Evolutionary conservation across 2,797 vertebrate species (phyloP).

Genomic region (Halcyon chelicuti): DNA sequence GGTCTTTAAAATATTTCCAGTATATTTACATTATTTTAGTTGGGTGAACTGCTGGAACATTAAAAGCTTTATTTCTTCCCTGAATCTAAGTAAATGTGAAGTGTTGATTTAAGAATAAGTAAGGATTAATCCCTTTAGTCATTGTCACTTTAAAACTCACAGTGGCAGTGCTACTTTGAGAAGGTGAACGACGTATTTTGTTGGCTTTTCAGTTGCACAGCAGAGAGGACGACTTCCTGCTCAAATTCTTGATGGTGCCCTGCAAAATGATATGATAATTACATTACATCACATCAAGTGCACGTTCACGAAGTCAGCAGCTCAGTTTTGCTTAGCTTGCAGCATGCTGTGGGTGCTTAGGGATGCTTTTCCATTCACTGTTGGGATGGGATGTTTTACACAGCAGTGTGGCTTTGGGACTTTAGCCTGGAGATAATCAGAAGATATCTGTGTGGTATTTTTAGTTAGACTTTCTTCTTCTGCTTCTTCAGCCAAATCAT

Average conservation of each 20-base stretch:
- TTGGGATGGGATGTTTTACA: slow-evolving; percentile 46
- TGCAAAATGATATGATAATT: slow-evolving; percentile 43
- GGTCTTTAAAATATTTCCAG: neutral
- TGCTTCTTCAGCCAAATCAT: neutral
- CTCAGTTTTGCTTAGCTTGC: neutral
- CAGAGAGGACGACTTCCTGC: neutral
- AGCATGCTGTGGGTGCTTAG: neutral
- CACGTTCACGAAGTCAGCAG: neutral
- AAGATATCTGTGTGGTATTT: neutral
- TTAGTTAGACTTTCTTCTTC: neutral
- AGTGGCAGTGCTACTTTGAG: neutral
- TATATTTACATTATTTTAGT: neutral
- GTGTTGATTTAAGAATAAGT: neutral
- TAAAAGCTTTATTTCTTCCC: neutral
- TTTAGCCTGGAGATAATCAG: neutral
- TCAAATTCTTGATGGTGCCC: neutral
- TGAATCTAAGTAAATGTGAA: neutral
- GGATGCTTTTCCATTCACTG: neutral
- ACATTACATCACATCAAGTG: neutral
- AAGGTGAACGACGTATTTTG: neutral
- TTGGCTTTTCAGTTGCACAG: neutral
- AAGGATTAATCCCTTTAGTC: neutral
- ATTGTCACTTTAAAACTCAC: neutral
- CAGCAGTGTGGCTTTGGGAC: neutral
- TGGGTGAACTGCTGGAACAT: neutral